These are phyloP conservation scores for Arrhamphus sclerolepis DNA, from an alignment of 2,797 vertebrate genomes.

Conservation along the genomic window DNA sequence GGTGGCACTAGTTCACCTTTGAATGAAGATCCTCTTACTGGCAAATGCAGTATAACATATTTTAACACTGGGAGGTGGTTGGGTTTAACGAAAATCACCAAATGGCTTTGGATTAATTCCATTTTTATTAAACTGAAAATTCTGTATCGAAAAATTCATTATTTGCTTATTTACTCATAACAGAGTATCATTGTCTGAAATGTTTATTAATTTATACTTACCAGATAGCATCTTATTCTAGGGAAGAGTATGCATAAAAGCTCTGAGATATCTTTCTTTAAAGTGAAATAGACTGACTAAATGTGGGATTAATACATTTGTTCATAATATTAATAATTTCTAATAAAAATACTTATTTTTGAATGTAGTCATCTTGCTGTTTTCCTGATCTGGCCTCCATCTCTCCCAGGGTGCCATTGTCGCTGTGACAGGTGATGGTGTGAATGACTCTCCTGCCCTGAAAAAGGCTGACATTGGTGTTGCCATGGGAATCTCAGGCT, in stretches of 20 bases:
- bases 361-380: background rate
- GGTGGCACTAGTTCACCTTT: conserved; percentile 50
- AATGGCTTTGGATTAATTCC: background rate
- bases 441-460: conserved; percentile 93
- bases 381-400: background rate
- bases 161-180: too few relatives aligned
- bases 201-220: too few relatives aligned
- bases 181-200: too few relatives aligned
- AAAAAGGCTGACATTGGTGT: conserved; percentile 95
- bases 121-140: background rate
- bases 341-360: too few relatives aligned
- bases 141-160: too few relatives aligned
- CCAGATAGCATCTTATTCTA: too few relatives aligned
- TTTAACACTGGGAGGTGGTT: background rate
- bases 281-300: background rate
- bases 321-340: too few relatives aligned
- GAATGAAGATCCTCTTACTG: background rate
- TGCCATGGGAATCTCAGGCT: conserved; percentile 95
- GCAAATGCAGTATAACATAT: background rate
- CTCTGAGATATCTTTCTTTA: background rate
- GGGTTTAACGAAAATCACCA: background rate
- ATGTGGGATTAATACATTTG: background rate
- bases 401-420: conserved; percentile 89
- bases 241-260: too few relatives aligned
- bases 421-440: conserved; percentile 93